Conservation (phyloP, 1,140 invertebrate species). For the Octopus bimaculoides region DNA sequence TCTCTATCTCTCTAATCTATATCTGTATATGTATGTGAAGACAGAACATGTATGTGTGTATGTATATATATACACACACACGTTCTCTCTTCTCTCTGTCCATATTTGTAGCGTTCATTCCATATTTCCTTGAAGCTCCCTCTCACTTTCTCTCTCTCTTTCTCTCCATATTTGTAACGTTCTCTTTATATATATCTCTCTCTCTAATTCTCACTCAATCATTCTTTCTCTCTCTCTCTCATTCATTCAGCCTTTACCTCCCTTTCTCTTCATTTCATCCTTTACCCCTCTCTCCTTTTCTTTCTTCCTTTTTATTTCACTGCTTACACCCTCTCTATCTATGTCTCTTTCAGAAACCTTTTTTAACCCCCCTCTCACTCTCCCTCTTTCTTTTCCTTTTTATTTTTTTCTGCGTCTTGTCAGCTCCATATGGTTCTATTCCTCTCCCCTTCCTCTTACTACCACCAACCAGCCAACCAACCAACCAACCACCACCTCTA, state of each 20-base stretch:
- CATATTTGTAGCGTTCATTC: too few species aligned
- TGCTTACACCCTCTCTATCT: neutral
- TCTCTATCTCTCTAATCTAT: too few species aligned
- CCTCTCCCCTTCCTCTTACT: neutral
- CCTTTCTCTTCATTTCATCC: neutral
- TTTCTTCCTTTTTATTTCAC: neutral
- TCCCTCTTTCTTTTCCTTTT: conserved; percentile 1
- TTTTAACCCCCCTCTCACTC: neutral
- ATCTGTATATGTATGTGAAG: too few species aligned
- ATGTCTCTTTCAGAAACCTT: neutral
- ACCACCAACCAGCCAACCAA: conserved; percentile 23
- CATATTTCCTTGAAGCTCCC: neutral
- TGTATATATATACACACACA: too few species aligned
- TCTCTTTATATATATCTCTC: neutral
- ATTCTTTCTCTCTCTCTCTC: neutral
- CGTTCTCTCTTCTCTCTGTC: too few species aligned
- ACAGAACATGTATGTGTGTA: too few species aligned
- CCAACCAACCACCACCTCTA: conserved; percentile 25
- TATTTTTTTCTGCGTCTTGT: conserved; percentile 34
- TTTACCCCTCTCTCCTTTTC: neutral
- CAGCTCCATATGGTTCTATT: neutral
- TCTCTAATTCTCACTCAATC: too few species aligned
- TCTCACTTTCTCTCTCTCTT: neutral
- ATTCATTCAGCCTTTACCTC: neutral
- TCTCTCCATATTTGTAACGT: neutral